Evolutionary conservation across 2,888 invertebrate genomes (phyloP).

Genomic region (Horisme vitalbata): DNA sequence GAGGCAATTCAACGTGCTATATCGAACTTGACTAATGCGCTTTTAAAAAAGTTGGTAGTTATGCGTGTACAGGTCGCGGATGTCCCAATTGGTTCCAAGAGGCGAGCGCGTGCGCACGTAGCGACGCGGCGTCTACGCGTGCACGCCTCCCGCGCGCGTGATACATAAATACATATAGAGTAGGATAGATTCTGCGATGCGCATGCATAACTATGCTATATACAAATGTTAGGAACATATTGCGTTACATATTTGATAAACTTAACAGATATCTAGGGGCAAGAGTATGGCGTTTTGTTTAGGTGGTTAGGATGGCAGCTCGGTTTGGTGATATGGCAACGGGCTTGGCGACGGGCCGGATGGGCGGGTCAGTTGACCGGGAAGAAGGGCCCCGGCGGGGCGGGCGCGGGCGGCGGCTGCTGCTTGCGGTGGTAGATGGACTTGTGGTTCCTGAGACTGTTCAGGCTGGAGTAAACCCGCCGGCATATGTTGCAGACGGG

Average conservation of each 20-base stretch:
- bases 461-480: constrained; percentile 95
- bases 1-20: constrained; percentile 71
- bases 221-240: constrained; percentile 82
- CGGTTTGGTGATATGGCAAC: constrained; percentile 69
- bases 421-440: constrained; percentile 96
- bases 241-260: constrained; percentile 65
- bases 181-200: constrained; percentile 66
- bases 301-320: constrained; percentile 79
- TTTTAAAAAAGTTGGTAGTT: constrained; percentile 75
- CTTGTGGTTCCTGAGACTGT: constrained; percentile 95
- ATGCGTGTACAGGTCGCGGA: constrained; percentile 78
- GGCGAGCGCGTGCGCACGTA: constrained; percentile 39
- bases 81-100: constrained; percentile 82
- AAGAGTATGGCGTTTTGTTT: constrained; percentile 73
- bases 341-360: constrained; percentile 33
- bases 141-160: constrained; percentile 2
- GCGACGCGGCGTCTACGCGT: constrained; percentile 6
- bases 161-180: constrained; percentile 67
- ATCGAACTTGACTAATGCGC: constrained; percentile 79
- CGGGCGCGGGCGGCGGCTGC: constrained; percentile 81
- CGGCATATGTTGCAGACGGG: constrained; percentile 96
- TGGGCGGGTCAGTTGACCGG: constrained; percentile 34
- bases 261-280: constrained; percentile 77
- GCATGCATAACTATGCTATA: constrained; percentile 82
- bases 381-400: constrained; percentile 44